Evolutionary conservation across 2,888 invertebrate species (phyloP).

Genomic region (Phortica magna): DNA sequence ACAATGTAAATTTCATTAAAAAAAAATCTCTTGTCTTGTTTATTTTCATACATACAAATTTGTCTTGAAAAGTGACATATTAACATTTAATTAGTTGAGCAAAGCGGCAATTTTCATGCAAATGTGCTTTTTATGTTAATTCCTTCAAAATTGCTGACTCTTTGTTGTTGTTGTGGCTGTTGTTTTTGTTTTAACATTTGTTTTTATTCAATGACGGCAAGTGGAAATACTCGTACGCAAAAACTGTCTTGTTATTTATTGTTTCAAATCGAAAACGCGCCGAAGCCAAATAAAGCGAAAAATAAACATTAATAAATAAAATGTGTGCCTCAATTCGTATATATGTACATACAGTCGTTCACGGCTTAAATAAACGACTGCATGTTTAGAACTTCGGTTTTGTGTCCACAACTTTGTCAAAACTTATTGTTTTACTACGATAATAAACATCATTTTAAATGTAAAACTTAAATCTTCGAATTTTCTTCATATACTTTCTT

Average conservation of each 20-base stretch:
- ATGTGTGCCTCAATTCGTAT: constrained; percentile 36
- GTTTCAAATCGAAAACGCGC: constrained; percentile 32
- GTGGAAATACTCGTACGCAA: constrained; percentile 26
- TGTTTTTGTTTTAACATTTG: constrained; percentile 17
- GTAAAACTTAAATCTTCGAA: no score
- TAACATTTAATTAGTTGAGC: constrained; percentile 45
- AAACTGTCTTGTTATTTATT: constrained; percentile 45
- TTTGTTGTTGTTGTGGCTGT: constrained; percentile 18
- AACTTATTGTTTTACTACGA: no score
- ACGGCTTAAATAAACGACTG: no score
- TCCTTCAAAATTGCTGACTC: constrained; percentile 25
- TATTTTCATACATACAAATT: no score
- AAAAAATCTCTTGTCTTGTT: no score
- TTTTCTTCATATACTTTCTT: no score
- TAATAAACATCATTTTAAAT: no score
- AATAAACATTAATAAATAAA: constrained; percentile 23
- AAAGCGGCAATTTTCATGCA: constrained; percentile 49
- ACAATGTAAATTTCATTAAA: background rate
- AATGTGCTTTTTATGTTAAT: constrained; percentile 51
- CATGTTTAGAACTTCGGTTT: no score
- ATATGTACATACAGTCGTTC: constrained; percentile 31
- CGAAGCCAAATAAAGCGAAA: constrained; percentile 13
- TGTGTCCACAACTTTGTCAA: no score
- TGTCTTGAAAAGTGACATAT: constrained; percentile 44
- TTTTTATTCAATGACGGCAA: background rate